Conservation (phyloP, 2,888 invertebrate genomes). For the Eupithecia vulgata region DNA sequence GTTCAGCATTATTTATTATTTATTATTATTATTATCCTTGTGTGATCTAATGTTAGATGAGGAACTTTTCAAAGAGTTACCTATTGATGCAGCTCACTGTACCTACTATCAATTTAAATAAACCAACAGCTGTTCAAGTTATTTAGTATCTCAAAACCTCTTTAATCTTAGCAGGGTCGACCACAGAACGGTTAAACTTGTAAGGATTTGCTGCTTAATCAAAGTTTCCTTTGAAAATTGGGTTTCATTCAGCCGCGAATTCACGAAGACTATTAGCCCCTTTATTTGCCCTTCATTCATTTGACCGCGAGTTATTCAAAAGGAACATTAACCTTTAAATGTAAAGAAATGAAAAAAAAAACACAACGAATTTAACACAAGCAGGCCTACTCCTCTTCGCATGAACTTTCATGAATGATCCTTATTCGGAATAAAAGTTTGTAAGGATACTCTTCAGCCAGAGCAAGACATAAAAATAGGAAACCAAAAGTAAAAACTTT, state of each 20-base stretch:
- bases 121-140: constrained; percentile 32
- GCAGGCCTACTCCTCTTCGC: not conserved
- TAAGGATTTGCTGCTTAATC: constrained; percentile 51
- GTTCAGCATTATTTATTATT: no score
- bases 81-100: no score
- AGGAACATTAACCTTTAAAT: not conserved
- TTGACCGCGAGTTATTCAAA: constrained; percentile 1
- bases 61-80: no score
- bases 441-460: not conserved
- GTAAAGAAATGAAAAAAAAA: not conserved
- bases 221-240: constrained; percentile 46
- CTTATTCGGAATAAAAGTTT: not conserved
- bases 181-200: constrained; percentile 49
- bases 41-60: no score
- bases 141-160: constrained; percentile 31
- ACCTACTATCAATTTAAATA: constrained; percentile 16
- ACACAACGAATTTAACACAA: not conserved
- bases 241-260: constrained; percentile 34
- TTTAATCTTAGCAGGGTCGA: constrained; percentile 51
- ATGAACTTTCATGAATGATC: not conserved
- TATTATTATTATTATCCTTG: no score
- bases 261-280: constrained; percentile 15
- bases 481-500: not conserved
- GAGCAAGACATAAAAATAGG: not conserved
- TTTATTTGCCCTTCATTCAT: constrained; percentile 18